phyloP scores from a whole-genome alignment of 2,888 invertebrate genomes.

The Eupithecia exiguata region DNA sequence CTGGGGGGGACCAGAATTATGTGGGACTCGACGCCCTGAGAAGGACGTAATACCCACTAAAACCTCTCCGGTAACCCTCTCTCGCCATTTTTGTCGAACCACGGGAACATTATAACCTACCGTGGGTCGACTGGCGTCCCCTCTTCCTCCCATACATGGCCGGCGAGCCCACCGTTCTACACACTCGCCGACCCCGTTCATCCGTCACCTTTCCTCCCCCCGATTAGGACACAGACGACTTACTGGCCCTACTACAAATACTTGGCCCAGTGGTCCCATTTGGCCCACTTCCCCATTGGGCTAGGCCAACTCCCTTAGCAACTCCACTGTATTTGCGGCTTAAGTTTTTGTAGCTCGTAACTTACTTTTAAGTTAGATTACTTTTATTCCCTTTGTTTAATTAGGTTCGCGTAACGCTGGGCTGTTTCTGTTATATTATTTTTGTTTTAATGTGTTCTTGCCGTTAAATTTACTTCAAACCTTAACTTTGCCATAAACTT shows the following conservation, averaged over 20 bases:
- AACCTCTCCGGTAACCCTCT: too few species aligned
- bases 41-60: too few species aligned
- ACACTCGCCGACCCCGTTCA: too few species aligned
- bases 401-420: slow-evolving; percentile 5
- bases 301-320: background rate
- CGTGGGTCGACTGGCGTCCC: too few species aligned
- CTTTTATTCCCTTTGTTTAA: slow-evolving; percentile 23
- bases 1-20: too few species aligned
- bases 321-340: slow-evolving; percentile 1
- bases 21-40: too few species aligned
- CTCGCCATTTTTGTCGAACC: too few species aligned
- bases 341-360: slow-evolving; percentile 11
- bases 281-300: background rate
- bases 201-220: too few species aligned
- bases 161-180: too few species aligned
- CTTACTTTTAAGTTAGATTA: slow-evolving; percentile 14
- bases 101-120: too few species aligned
- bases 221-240: too few species aligned
- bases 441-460: slow-evolving; percentile 14
- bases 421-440: background rate
- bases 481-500: background rate
- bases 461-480: background rate
- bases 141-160: too few species aligned
- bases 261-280: background rate
- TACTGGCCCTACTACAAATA: background rate